Percentiles rank a stretch among this genome's conserved stretches.
Conservation (phyloP, 2,797 vertebrate species). For the Zalophus californianus region DNA sequence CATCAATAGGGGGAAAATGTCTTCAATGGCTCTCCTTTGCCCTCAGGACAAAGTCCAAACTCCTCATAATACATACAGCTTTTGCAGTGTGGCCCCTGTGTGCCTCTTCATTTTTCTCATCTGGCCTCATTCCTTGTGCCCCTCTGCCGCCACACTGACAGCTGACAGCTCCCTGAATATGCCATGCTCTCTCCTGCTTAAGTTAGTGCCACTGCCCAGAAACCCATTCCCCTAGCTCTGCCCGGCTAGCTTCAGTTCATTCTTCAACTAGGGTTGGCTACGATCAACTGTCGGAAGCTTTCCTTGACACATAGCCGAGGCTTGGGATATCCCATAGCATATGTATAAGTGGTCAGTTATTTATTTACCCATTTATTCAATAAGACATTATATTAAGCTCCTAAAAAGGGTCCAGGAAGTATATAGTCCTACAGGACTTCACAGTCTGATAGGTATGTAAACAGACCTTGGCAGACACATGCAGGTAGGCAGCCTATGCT, state of each 20-base stretch:
- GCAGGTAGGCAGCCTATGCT: fast-evolving
- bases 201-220: background rate
- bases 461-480: background rate
- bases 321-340: background rate
- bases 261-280: background rate
- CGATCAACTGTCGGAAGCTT: background rate
- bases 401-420: background rate
- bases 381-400: background rate
- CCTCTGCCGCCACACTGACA: background rate
- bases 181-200: background rate
- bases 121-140: background rate
- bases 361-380: constrained; percentile 45
- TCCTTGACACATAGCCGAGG: background rate
- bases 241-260: background rate
- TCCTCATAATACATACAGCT: background rate
- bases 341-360: background rate
- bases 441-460: background rate
- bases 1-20: background rate
- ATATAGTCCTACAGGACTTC: background rate
- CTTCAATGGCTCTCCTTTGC: background rate
- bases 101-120: background rate
- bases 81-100: background rate
- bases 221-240: background rate
- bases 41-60: background rate
- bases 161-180: background rate